Percentiles rank a stretch among this genome's conserved stretches.
These are phyloP conservation scores for Pasiphila rectangulata DNA, from an alignment of 2,888 invertebrate species.

Conservation along the genomic window DNA sequence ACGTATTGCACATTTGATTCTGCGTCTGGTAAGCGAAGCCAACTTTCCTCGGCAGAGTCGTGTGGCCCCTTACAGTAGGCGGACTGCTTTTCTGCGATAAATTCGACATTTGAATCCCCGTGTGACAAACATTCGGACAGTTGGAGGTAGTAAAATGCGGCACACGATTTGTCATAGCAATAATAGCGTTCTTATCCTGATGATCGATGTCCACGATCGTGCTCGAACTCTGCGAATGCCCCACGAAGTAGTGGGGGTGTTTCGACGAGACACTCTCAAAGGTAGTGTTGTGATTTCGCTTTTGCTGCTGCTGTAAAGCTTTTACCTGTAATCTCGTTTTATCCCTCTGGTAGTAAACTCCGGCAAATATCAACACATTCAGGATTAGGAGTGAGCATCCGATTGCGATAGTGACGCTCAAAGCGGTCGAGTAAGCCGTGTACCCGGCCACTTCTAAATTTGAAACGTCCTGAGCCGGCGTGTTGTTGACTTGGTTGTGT, in stretches of 20 bases:
- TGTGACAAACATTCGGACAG: slow-evolving; percentile 81
- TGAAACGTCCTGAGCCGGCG: slow-evolving; percentile 88
- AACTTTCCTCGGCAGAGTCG: slow-evolving; percentile 74
- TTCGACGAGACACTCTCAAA: slow-evolving; percentile 83
- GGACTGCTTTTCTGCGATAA: slow-evolving; percentile 70
- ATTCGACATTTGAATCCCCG: slow-evolving; percentile 81
- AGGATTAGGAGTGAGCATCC: slow-evolving; percentile 90
- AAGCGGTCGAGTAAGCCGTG: slow-evolving; percentile 87
- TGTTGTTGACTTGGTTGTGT: slow-evolving; percentile 78
- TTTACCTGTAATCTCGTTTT: slow-evolving; percentile 90
- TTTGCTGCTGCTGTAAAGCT: slow-evolving; percentile 85
- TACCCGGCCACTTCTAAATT: slow-evolving; percentile 89
- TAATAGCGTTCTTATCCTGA: slow-evolving; percentile 83
- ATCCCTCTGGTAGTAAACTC: slow-evolving; percentile 90
- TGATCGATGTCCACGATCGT: slow-evolving; percentile 92
- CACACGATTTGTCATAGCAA: slow-evolving; percentile 74
- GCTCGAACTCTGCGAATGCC: slow-evolving; percentile 89
- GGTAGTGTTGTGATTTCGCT: slow-evolving; percentile 80
- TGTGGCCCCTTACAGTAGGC: slow-evolving; percentile 67
- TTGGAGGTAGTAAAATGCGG: slow-evolving; percentile 73
- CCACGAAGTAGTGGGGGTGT: slow-evolving; percentile 89
- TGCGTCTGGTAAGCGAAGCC: slow-evolving; percentile 71
- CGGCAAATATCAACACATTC: slow-evolving; percentile 91
- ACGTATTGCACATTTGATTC: slow-evolving; percentile 70
- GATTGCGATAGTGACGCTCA: slow-evolving; percentile 89